Conservation (phyloP, 2,888 invertebrate species). For the Cancer borealis region DNA sequence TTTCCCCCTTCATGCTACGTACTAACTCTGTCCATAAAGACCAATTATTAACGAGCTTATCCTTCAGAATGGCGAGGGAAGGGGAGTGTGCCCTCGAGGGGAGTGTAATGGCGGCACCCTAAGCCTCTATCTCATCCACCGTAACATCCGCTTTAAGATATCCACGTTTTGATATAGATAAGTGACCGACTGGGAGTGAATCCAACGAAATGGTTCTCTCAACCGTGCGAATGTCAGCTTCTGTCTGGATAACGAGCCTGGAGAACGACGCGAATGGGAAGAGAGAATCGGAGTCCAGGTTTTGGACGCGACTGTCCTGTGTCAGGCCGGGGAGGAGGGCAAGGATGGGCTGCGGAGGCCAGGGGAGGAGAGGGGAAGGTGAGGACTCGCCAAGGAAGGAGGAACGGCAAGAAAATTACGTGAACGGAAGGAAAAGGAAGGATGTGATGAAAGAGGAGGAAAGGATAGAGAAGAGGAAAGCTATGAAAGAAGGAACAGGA, state of each 20-base stretch:
- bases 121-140: neutral
- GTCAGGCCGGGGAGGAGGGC: neutral
- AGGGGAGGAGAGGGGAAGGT: neutral
- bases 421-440: neutral
- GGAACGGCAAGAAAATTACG: neutral
- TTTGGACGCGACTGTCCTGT: conserved; percentile 4
- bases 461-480: neutral
- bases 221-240: conserved; percentile 22
- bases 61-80: neutral
- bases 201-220: conserved; percentile 1
- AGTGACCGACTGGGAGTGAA: neutral
- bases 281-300: neutral
- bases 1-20: neutral
- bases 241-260: neutral
- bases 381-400: neutral
- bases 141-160: neutral
- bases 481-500: neutral
- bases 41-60: conserved; percentile 15
- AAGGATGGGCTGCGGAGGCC: neutral
- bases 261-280: neutral
- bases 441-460: neutral
- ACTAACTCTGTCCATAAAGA: neutral
- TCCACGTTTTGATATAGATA: conserved; percentile 28
- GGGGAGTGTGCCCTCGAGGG: neutral
- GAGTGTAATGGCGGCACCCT: neutral